Evolutionary conservation across 2,888 invertebrate genomes (phyloP).

Genomic region (Linyphia triangularis): DNA sequence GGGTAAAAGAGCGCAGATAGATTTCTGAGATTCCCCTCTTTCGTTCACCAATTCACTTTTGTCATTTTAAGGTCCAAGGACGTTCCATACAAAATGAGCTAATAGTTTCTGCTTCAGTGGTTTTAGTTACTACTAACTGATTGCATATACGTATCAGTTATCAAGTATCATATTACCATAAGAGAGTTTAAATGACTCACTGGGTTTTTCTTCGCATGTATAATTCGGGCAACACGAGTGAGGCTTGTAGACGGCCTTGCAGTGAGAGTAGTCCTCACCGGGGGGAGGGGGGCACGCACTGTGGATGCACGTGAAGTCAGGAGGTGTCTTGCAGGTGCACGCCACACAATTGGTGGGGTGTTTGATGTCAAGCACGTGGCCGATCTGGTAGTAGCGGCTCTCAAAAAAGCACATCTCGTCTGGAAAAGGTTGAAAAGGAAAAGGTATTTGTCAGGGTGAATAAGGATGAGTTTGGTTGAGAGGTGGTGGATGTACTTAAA

Average conservation of each 20-base stretch:
- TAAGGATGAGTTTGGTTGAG: too few relatives aligned
- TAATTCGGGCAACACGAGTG: slow-evolving; percentile 72
- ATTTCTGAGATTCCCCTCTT: too few relatives aligned
- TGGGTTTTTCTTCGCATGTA: slow-evolving; percentile 63
- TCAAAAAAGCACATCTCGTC: slow-evolving; percentile 75
- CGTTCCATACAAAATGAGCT: neutral
- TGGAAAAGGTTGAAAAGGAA: too few relatives aligned
- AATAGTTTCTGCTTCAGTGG: neutral
- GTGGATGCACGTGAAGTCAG: slow-evolving; percentile 76
- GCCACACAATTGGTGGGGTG: slow-evolving; percentile 75
- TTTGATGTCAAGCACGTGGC: slow-evolving; percentile 71
- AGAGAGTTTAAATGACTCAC: slow-evolving; percentile 34
- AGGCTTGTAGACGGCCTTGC: slow-evolving; percentile 70
- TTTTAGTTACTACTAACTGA: neutral
- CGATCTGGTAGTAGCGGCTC: slow-evolving; percentile 66
- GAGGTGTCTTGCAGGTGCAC: slow-evolving; percentile 75
- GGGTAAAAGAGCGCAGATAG: too few relatives aligned
- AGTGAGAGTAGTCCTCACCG: slow-evolving; percentile 71
- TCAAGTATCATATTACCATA: too few relatives aligned
- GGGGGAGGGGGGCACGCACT: slow-evolving; percentile 75
- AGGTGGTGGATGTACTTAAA: too few relatives aligned
- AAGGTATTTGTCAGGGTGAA: too few relatives aligned
- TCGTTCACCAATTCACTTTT: too few relatives aligned
- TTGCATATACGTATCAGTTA: neutral
- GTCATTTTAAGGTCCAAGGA: too few relatives aligned